phyloP scores from a whole-genome alignment of 2,888 invertebrate genomes.

The Danaus chrysippus region DNA sequence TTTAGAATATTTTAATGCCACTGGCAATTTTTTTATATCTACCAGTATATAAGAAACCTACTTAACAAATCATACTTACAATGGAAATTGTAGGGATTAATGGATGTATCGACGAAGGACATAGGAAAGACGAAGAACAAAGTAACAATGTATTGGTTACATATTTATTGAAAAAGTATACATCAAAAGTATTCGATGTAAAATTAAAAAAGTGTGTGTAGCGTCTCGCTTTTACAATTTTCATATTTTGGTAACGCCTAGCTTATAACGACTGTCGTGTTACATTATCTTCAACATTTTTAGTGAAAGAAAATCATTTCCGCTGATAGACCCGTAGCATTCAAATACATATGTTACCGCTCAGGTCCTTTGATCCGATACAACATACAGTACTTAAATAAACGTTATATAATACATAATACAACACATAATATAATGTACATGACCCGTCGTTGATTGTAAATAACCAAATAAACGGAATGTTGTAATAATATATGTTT shows the following conservation, averaged over 20 bases:
- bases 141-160: constrained; percentile 50
- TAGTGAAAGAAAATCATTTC: too few relatives aligned
- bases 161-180: constrained; percentile 74
- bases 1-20: too few relatives aligned
- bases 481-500: not conserved
- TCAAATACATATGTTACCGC: not conserved
- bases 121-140: constrained; percentile 17
- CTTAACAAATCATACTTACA: too few relatives aligned
- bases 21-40: too few relatives aligned
- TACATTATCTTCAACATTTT: constrained; percentile 3
- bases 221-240: constrained; percentile 38
- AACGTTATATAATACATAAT: constrained; percentile 44
- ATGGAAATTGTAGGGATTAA: too few relatives aligned
- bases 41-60: too few relatives aligned
- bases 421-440: constrained; percentile 18
- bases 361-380: constrained; percentile 22
- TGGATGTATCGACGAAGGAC: too few relatives aligned
- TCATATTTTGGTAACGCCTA: constrained; percentile 45
- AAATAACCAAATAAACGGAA: not conserved
- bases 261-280: constrained; percentile 33
- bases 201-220: constrained; percentile 63
- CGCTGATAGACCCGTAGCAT: not conserved
- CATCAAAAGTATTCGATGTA: constrained; percentile 76
- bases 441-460: not conserved
- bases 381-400: constrained; percentile 17